Evolutionary conservation across 2,113 vertebrate species (phyloP).

Genomic region (Myocastor coypus): DNA sequence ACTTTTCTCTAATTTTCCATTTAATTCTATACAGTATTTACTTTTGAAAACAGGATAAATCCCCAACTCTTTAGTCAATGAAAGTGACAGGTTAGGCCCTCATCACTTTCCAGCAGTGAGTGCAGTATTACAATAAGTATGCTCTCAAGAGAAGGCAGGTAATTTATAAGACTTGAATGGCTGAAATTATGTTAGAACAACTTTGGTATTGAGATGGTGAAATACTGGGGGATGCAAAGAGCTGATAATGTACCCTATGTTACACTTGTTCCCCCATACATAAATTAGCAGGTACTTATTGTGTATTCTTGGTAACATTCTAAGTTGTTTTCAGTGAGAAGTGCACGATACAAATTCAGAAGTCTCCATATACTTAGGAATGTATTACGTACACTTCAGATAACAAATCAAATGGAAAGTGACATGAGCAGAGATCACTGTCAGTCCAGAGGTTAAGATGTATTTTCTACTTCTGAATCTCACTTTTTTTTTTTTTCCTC

Average conservation of each 20-base stretch:
- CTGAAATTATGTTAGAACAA: slow-evolving; percentile 12
- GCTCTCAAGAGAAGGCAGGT: not conserved
- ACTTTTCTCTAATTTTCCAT: slow-evolving; percentile 15
- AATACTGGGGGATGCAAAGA: not conserved
- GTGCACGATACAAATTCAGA: not conserved
- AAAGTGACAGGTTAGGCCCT: not conserved
- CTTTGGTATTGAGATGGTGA: not conserved
- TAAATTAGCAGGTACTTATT: not conserved
- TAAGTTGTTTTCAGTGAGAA: not conserved
- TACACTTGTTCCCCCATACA: not conserved
- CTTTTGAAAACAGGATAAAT: not conserved
- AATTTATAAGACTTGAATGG: slow-evolving; percentile 17
- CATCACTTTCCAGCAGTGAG: not conserved
- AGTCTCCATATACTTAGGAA: not conserved
- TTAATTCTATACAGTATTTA: not conserved
- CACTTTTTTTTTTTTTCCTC: not conserved
- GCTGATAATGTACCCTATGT: not conserved
- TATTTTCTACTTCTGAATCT: slow-evolving; percentile 32
- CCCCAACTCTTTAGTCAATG: not conserved
- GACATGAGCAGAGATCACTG: not conserved
- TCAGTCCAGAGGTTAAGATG: not conserved
- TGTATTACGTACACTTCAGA: not conserved
- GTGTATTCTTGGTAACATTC: not conserved
- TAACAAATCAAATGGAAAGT: not conserved
- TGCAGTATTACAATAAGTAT: not conserved